A percentile compares a stretch with the other conserved stretches of the same genome.
Conservation (phyloP, 2,797 vertebrate species). For the Rhinophrynus dorsalis region DNA sequence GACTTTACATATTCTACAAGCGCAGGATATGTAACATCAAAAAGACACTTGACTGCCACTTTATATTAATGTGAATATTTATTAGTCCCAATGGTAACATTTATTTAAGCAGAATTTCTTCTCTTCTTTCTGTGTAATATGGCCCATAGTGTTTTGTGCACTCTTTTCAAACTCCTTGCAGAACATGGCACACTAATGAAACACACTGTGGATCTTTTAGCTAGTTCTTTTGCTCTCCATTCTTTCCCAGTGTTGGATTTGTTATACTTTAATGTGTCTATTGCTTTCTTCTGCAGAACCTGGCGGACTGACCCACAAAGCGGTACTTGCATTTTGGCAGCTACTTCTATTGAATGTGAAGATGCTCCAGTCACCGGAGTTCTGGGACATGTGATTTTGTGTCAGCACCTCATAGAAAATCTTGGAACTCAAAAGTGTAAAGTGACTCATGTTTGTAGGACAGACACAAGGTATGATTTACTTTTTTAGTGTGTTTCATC, state of each 20-base stretch:
- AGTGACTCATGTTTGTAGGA: constrained; percentile 73
- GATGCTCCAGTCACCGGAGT: constrained; percentile 58
- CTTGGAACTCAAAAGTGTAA: constrained; percentile 65
- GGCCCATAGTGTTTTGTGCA: no score
- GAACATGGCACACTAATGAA: no score
- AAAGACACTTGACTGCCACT: no score
- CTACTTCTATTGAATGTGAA: constrained; percentile 66
- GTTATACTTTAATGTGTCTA: no score
- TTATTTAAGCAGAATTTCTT: no score
- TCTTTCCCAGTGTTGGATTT: neutral
- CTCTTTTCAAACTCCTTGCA: no score
- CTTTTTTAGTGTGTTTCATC: neutral
- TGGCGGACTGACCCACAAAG: constrained; percentile 70
- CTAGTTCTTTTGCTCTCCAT: neutral
- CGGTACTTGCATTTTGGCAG: constrained; percentile 69
- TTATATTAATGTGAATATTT: no score
- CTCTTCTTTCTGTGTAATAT: no score
- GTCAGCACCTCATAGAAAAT: constrained; percentile 74
- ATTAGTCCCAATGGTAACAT: no score
- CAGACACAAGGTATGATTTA: constrained; percentile 69
- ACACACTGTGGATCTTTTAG: no score
- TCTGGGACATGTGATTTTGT: constrained; percentile 66
- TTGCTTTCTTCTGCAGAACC: constrained; percentile 61
- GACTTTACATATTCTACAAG: no score
- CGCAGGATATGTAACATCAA: no score